phyloP scores from a whole-genome alignment of 37 sponge, comb jelly and placozoan genomes.

The Aplysina aerophoba region DNA sequence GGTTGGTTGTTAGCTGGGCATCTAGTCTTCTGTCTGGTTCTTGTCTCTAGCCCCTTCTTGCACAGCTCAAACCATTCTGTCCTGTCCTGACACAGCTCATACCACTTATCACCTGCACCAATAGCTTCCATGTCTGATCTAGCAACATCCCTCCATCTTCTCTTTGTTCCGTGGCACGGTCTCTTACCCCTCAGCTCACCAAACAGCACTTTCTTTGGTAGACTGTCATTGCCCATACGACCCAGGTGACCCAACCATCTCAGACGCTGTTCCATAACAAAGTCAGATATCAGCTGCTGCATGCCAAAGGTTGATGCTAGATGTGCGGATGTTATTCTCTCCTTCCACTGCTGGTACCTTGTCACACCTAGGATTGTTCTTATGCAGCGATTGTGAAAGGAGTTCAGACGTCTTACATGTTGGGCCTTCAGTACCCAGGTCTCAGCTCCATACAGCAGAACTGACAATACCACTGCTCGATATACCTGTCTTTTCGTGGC shows the following conservation, averaged over 20 bases:
- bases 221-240: conserved; percentile 14
- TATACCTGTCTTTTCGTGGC: too few species aligned
- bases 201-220: conserved; percentile 17
- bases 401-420: too few species aligned
- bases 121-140: too few species aligned
- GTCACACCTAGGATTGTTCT: neutral
- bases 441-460: too few species aligned
- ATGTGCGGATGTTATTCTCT: neutral
- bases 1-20: too few species aligned
- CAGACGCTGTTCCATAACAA: neutral
- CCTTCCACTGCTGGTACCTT: neutral
- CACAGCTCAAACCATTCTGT: too few species aligned
- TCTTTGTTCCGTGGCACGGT: conserved; percentile 25
- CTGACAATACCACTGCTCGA: too few species aligned
- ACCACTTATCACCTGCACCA: too few species aligned
- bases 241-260: conserved; percentile 17
- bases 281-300: neutral
- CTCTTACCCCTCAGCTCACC: conserved; percentile 22
- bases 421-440: too few species aligned
- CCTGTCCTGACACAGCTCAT: too few species aligned
- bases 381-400: neutral
- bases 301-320: neutral
- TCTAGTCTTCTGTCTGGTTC: too few species aligned
- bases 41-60: too few species aligned
- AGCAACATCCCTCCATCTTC: conserved; percentile 24